phyloP scores from a whole-genome alignment of 2,888 invertebrate genomes.

The Prosopocoilus inquinatus region DNA sequence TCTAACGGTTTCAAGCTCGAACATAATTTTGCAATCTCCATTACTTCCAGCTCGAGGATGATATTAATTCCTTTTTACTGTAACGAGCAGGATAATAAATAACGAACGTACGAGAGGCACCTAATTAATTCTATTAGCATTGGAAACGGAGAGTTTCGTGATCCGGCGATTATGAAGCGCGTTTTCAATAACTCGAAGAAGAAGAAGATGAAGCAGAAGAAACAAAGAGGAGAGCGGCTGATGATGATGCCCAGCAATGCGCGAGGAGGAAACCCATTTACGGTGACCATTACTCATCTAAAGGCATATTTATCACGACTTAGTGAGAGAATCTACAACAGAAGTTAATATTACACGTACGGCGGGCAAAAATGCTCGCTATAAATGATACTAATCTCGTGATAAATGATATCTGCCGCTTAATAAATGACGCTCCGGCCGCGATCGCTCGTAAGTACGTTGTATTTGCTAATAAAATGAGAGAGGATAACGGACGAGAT shows the following conservation, averaged over 20 bases:
- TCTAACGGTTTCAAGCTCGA: too few relatives aligned
- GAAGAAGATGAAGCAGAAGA: neutral
- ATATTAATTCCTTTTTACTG: too few relatives aligned
- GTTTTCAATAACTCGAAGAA: neutral
- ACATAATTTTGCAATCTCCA: too few relatives aligned
- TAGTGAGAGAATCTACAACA: constrained; percentile 21
- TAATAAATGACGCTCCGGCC: constrained; percentile 15
- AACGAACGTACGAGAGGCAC: neutral
- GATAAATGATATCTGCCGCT: constrained; percentile 21
- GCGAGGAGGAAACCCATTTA: constrained; percentile 16
- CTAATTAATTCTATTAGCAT: neutral
- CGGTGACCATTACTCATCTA: constrained; percentile 20
- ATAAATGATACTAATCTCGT: constrained; percentile 25
- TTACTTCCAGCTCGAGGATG: too few relatives aligned
- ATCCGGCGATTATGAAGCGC: neutral
- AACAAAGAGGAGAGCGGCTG: neutral
- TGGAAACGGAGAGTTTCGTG: neutral
- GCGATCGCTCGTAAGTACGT: constrained; percentile 11
- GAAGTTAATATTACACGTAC: constrained; percentile 17
- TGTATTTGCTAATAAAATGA: constrained; percentile 13
- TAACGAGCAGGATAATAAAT: too few relatives aligned
- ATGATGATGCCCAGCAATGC: constrained; percentile 3
- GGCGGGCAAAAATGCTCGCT: constrained; percentile 4
- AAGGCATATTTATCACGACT: constrained; percentile 21
- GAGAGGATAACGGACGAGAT: neutral